Percentiles rank a stretch among this genome's conserved stretches.
Evolutionary conservation across 2,888 invertebrate species (phyloP).

Genomic region (Troides aeacus): DNA sequence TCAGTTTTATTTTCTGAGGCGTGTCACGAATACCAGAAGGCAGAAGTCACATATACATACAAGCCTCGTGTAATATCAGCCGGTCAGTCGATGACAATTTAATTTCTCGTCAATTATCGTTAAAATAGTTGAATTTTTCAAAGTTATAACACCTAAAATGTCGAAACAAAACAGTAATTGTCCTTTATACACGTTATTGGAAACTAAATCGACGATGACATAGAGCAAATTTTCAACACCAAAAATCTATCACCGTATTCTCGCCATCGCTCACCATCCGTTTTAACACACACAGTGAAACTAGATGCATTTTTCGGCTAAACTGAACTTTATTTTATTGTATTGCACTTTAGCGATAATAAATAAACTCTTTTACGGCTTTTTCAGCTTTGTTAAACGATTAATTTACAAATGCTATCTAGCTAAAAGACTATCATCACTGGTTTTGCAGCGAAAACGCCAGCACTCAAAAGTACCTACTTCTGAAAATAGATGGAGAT

Average conservation of each 20-base stretch:
- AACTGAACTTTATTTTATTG: slow-evolving; percentile 69
- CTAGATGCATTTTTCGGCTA: slow-evolving; percentile 79
- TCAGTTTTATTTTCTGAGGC: slow-evolving; percentile 79
- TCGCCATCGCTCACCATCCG: slow-evolving; percentile 81
- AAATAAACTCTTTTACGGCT: slow-evolving; percentile 67
- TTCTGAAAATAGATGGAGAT: slow-evolving; percentile 86
- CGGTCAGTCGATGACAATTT: slow-evolving; percentile 81
- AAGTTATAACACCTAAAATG: slow-evolving; percentile 64
- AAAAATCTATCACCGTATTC: slow-evolving; percentile 80
- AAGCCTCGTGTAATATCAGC: slow-evolving; percentile 81
- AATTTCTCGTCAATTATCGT: slow-evolving; percentile 72
- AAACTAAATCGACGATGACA: slow-evolving; percentile 76
- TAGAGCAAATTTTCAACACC: slow-evolving; percentile 79
- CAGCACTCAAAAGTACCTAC: slow-evolving; percentile 83
- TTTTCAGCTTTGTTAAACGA: slow-evolving; percentile 68
- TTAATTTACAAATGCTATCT: slow-evolving; percentile 78
- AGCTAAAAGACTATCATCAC: slow-evolving; percentile 83
- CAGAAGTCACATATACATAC: slow-evolving; percentile 80
- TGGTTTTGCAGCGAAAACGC: slow-evolving; percentile 82
- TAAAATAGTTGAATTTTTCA: slow-evolving; percentile 62
- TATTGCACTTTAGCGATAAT: slow-evolving; percentile 75
- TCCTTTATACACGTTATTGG: slow-evolving; percentile 64
- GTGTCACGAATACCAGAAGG: slow-evolving; percentile 80
- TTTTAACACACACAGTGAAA: slow-evolving; percentile 70
- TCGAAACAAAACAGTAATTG: slow-evolving; percentile 63